A percentile compares a stretch with the other conserved stretches of the same genome.
Conservation (phyloP, 1,140 invertebrate species). For the Protaetia brevitarsis region DNA sequence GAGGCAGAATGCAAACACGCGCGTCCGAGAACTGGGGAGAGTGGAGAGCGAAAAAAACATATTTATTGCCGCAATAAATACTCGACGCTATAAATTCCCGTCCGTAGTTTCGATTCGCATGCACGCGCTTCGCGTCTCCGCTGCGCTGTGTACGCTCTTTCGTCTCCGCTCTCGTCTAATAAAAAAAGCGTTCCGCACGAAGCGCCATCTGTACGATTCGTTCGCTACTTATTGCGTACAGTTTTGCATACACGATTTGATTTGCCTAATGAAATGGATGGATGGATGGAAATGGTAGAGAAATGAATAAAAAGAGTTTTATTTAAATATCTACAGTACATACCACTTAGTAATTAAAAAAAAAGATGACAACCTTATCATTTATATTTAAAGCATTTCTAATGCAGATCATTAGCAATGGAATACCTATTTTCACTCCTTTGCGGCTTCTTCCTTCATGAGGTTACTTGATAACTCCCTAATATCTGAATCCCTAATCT, state of each 20-base stretch:
- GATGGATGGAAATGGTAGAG: too few species aligned
- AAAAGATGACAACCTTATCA: too few species aligned
- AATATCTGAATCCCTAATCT: too few species aligned
- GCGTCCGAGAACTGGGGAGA: not conserved
- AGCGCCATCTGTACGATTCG: not conserved
- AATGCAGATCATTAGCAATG: too few species aligned
- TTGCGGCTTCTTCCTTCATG: too few species aligned
- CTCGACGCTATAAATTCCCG: not conserved
- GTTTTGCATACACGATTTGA: not conserved
- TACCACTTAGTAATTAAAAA: too few species aligned
- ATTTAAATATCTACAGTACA: too few species aligned
- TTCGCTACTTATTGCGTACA: not conserved
- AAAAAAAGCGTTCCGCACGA: not conserved
- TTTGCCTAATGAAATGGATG: too few species aligned
- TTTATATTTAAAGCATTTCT: too few species aligned
- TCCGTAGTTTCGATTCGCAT: conserved; percentile 1
- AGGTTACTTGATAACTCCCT: too few species aligned
- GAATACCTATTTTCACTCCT: too few species aligned
- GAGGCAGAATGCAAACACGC: not conserved
- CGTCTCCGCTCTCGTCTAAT: not conserved
- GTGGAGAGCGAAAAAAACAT: not conserved
- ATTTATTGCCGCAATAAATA: conserved; percentile 15
- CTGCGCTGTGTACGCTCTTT: not conserved
- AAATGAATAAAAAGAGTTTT: too few species aligned
- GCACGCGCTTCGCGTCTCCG: not conserved